phyloP scores from a whole-genome alignment of 2,888 invertebrate species.

The Drosophila pseudotalamancana region DNA sequence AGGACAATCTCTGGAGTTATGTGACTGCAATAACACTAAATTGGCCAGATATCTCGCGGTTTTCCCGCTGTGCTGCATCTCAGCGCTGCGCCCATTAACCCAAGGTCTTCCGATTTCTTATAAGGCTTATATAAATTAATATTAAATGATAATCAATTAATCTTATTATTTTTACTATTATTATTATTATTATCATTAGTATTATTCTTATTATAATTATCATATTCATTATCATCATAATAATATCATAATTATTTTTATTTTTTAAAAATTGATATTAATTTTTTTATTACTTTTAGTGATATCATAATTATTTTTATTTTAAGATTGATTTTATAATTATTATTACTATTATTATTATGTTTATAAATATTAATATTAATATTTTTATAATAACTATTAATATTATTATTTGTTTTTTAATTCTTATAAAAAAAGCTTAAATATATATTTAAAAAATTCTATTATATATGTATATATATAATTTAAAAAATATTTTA shows the following conservation, averaged over 20 bases:
- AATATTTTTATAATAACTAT: neutral
- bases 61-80: slow-evolving; percentile 50
- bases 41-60: slow-evolving; percentile 77
- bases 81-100: slow-evolving; percentile 51
- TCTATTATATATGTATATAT: neutral
- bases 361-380: neutral
- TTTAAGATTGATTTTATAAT: neutral
- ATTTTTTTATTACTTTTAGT: neutral
- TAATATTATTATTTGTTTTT: neutral
- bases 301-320: neutral
- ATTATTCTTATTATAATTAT: neutral
- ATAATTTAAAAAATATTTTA: too few species aligned
- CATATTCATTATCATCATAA: neutral
- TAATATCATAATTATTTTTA: neutral
- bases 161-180: neutral
- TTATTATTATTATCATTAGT: neutral
- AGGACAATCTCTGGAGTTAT: slow-evolving; percentile 73
- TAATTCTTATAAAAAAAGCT: too few species aligned
- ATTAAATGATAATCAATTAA: neutral
- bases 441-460: neutral
- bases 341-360: neutral
- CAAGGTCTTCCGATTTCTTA: slow-evolving; percentile 15
- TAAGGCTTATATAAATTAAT: neutral
- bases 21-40: slow-evolving; percentile 80
- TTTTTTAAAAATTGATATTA: neutral